These are phyloP conservation scores for Balaeniceps rex DNA, from an alignment of 2,113 vertebrate species.

Conservation along the genomic window DNA sequence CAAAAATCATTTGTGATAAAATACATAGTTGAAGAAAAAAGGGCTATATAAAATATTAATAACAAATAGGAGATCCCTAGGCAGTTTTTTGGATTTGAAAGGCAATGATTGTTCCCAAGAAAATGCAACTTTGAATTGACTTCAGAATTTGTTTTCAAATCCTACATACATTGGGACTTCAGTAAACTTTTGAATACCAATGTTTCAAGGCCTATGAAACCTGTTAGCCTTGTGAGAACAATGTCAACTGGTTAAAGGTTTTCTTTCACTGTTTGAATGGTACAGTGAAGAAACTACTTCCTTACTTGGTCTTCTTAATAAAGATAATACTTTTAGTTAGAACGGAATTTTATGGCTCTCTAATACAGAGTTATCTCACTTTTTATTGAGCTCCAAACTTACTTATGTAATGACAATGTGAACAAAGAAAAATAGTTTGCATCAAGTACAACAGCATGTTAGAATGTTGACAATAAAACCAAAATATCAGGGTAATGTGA, in stretches of 20 bases:
- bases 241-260: neutral
- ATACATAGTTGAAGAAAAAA: neutral
- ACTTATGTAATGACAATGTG: neutral
- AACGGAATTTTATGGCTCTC: neutral
- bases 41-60: neutral
- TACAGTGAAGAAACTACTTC: neutral
- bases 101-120: neutral
- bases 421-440: neutral
- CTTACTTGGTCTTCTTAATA: neutral
- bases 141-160: neutral
- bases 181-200: neutral
- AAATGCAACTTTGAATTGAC: neutral
- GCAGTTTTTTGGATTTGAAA: neutral
- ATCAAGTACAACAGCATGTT: neutral
- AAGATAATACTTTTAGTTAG: neutral
- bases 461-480: slow-evolving; percentile 18
- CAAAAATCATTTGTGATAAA: neutral
- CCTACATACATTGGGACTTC: neutral
- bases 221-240: neutral
- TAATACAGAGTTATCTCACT: neutral
- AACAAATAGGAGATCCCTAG: neutral
- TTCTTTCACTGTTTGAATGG: neutral
- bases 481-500: slow-evolving; percentile 21
- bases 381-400: neutral
- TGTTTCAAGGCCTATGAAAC: neutral